These are phyloP conservation scores for Hafferia zeledoni DNA, from an alignment of 2,797 vertebrate species.

Conservation along the genomic window DNA sequence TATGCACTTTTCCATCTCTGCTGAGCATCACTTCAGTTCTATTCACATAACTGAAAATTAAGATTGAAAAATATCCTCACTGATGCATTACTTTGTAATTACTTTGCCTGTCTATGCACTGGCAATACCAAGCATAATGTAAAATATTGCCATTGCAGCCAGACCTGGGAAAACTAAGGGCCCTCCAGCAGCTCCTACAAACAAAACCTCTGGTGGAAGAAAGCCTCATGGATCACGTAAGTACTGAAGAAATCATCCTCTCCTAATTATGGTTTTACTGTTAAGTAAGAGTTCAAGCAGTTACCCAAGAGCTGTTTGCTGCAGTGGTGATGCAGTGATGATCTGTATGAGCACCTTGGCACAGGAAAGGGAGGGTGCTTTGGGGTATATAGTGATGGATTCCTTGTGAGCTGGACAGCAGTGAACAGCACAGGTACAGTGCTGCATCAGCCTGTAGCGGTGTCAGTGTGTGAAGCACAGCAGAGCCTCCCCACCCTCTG, in stretches of 20 bases:
- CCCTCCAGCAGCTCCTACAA: fast-evolving
- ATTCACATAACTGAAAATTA: neutral
- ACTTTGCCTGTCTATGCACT: neutral
- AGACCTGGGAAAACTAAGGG: neutral
- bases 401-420: neutral
- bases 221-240: neutral
- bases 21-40: neutral
- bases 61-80: neutral
- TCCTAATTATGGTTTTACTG: neutral
- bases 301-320: neutral
- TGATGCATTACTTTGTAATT: neutral
- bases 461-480: neutral
- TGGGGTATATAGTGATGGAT: neutral
- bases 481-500: neutral
- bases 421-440: fast-evolving
- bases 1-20: neutral
- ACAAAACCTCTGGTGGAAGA: fast-evolving
- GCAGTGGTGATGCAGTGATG: neutral
- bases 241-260: neutral
- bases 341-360: neutral
- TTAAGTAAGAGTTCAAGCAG: neutral
- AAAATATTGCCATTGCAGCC: conserved; percentile 31
- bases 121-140: neutral
- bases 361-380: neutral
- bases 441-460: neutral